Evolutionary conservation across 2,888 invertebrate species (phyloP).

Genomic region (Leucozona laternaria): DNA sequence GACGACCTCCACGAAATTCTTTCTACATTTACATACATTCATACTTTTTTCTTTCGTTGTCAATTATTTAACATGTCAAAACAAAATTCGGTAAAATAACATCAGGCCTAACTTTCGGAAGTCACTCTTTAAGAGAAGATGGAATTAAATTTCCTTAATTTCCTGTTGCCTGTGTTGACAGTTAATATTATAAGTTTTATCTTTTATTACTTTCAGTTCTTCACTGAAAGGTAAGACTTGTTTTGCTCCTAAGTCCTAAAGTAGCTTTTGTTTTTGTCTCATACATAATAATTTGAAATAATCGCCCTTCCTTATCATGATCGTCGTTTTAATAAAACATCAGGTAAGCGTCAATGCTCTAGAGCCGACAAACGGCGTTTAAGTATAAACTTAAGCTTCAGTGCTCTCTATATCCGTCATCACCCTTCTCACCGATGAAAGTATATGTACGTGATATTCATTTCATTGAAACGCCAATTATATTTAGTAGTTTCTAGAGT

Average conservation of each 20-base stretch:
- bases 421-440: no score
- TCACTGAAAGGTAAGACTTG: background rate
- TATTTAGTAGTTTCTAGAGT: no score
- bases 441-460: no score
- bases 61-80: slow-evolving; percentile 26
- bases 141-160: slow-evolving; percentile 37
- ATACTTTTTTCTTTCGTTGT: background rate
- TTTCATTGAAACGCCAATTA: no score
- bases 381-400: no score
- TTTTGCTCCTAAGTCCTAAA: background rate
- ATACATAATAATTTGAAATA: background rate
- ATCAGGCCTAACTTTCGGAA: slow-evolving; percentile 9
- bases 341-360: no score
- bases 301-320: no score
- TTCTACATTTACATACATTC: background rate
- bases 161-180: slow-evolving; percentile 16
- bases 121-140: slow-evolving; percentile 8
- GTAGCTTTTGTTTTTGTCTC: slow-evolving; percentile 1
- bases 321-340: no score
- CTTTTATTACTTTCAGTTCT: background rate
- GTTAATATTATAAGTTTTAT: background rate
- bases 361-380: no score
- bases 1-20: background rate
- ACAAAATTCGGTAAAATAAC: slow-evolving; percentile 16
- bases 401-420: no score